Evolutionary conservation across 1,140 invertebrate genomes (phyloP), one percentile per base, ranked within the genome.

Genomic region (Eueides isabella): DNA sequence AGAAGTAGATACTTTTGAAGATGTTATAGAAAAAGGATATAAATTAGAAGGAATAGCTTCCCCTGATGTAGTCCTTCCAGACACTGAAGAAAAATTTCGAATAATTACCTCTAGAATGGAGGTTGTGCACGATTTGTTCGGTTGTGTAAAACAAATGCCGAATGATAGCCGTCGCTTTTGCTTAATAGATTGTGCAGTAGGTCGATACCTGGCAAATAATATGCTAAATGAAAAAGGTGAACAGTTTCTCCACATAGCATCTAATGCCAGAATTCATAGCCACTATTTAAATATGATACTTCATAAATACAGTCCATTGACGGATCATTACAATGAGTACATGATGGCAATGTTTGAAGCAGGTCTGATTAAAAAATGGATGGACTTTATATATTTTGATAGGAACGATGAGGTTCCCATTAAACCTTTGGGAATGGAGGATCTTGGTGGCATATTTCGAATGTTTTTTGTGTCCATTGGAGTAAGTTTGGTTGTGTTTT

Each of bases 1-100:
- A 68, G 90, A 94, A 26, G 85, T 93, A 3, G 83, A 93, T 41
- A 93, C 92, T 2, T 92, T 92, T 66, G 83, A 91, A 64, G 91
- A 93, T 79, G 76, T 94, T 7, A 79, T 90, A 62, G 84, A 88
- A 70, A 92, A 84, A 19, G 86, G 84, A 6, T 92, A 91, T 66
- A 69, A 69, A 5, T 88, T 93, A 30, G 86, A 93, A 84, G 93
- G 89, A 2, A 83, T 93, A 44, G 80, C 86, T 1, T 92, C 93
- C 9, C 92, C 92, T 6, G 93, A 94, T 77, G 79, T 88, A 9
- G 71, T 89, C 2, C 76, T 93, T n/a, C 92, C 92, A 30, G 82
- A 89, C 29, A 79, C 74, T 0, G 88, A 92, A 61, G 87, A 93
- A 71, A 77, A 62, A 69, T 91, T 84, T 81, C 70, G 72, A 33